phyloP scores from a whole-genome alignment of 2,888 invertebrate genomes.

The Orthosia incerta region DNA sequence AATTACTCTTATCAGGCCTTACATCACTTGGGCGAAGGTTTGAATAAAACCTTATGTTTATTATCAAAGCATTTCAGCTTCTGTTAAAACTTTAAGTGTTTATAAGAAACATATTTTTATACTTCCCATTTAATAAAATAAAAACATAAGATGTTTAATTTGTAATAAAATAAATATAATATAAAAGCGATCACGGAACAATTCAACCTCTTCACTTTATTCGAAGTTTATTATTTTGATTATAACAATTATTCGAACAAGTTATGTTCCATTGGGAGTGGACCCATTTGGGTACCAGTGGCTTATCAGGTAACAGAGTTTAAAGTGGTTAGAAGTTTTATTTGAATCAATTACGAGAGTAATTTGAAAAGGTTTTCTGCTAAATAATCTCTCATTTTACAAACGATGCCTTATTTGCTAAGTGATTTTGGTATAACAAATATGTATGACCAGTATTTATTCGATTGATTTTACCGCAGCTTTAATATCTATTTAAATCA shows the following conservation, averaged over 20 bases:
- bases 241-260: conserved; percentile 58
- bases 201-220: conserved; percentile 51
- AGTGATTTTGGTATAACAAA: not conserved
- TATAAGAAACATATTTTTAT: conserved; percentile 55
- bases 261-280: conserved; percentile 44
- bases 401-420: not conserved
- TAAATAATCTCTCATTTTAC: not conserved
- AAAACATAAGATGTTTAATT: conserved; percentile 67
- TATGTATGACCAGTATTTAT: not conserved
- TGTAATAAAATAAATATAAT: conserved; percentile 64
- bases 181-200: conserved; percentile 48
- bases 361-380: conserved; percentile 16
- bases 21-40: conserved; percentile 71
- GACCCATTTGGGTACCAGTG: conserved; percentile 30
- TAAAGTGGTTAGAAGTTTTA: conserved; percentile 42
- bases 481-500: conserved; percentile 11
- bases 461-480: not conserved
- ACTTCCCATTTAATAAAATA: conserved; percentile 64
- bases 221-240: conserved; percentile 54
- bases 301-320: conserved; percentile 38
- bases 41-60: conserved; percentile 76
- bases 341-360: conserved; percentile 33
- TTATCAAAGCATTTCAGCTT: conserved; percentile 65
- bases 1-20: conserved; percentile 79
- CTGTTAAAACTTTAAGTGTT: conserved; percentile 67